Percentiles rank a stretch among this genome's conserved stretches.
These are phyloP conservation scores for Remorina albescens DNA, from an alignment of 2,797 vertebrate genomes.

Conservation along the genomic window DNA sequence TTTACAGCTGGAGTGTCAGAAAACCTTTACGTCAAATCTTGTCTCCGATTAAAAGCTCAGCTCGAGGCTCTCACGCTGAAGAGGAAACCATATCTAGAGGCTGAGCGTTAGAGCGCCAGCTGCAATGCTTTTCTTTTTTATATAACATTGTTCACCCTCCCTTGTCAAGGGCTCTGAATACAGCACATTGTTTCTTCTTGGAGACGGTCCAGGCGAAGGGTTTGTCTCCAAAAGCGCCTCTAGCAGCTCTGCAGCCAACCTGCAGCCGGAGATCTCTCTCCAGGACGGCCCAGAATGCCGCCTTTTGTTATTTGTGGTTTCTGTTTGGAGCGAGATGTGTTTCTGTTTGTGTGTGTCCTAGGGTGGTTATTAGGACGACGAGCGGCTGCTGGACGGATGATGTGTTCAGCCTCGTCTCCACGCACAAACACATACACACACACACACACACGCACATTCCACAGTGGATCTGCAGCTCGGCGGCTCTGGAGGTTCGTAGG, in stretches of 20 bases:
- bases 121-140: slow-evolving; percentile 55
- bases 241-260: slow-evolving; percentile 66
- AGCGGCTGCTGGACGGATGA: slow-evolving; percentile 55
- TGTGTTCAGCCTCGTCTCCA: slow-evolving; percentile 41
- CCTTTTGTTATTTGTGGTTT: slow-evolving; percentile 47
- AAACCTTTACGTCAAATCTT: slow-evolving; percentile 17
- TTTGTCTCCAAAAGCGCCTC: slow-evolving; percentile 75
- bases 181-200: slow-evolving; percentile 81
- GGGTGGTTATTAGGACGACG: slow-evolving; percentile 50
- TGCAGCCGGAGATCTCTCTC: slow-evolving; percentile 61
- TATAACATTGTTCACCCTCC: slow-evolving; percentile 71
- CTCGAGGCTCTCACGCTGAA: slow-evolving; percentile 15
- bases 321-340: slow-evolving; percentile 32
- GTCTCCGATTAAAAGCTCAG: slow-evolving; percentile 16
- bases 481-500: slow-evolving; percentile 60
- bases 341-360: slow-evolving; percentile 49
- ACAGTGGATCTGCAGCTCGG: slow-evolving; percentile 64
- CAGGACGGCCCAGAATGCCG: slow-evolving; percentile 51
- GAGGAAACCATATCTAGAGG: slow-evolving; percentile 62
- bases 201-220: slow-evolving; percentile 66
- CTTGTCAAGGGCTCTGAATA: slow-evolving; percentile 76
- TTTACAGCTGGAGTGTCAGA: slow-evolving; percentile 36
- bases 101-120: slow-evolving; percentile 62
- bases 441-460: slow-evolving; percentile 66
- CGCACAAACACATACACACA: slow-evolving; percentile 28